phyloP scores from a whole-genome alignment of 2,113 vertebrate species.

The Chloroceryle aenea region DNA sequence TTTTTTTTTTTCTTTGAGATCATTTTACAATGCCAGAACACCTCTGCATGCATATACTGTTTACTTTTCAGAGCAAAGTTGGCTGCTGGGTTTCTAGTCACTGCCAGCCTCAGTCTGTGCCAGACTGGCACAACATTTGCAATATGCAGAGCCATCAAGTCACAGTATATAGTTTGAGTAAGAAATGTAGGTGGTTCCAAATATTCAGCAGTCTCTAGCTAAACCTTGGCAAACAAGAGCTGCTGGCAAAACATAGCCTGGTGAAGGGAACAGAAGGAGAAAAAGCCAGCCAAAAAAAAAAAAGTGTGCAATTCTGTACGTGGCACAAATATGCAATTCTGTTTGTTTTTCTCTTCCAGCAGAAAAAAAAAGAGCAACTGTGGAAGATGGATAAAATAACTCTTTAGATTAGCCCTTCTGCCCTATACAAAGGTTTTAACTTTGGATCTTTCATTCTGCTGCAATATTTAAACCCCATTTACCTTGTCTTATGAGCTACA shows the following conservation, averaged over 20 bases:
- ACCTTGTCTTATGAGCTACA: background rate
- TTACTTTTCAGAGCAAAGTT: conserved; percentile 31
- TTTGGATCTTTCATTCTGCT: background rate
- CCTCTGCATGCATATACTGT: background rate
- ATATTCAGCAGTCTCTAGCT: conserved; percentile 44
- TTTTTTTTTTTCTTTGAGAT: background rate
- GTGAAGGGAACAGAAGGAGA: conserved; percentile 42
- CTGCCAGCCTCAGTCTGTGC: background rate
- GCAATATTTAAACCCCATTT: background rate
- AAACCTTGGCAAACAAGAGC: conserved; percentile 34
- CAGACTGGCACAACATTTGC: conserved; percentile 6
- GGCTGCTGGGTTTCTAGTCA: background rate
- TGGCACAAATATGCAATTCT: background rate
- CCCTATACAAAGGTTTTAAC: background rate
- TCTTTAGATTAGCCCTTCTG: background rate
- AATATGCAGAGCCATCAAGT: conserved; percentile 25
- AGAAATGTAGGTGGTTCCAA: conserved; percentile 56
- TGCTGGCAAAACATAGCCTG: conserved; percentile 52
- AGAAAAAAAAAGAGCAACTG: conserved; percentile 40
- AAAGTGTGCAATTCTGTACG: background rate
- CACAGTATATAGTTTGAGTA: background rate
- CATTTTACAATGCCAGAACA: conserved; percentile 16
- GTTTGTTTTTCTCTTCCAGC: conserved; percentile 20
- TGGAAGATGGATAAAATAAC: conserved; percentile 13
- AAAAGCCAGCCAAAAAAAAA: conserved; percentile 6